Evolutionary conservation across 2,797 vertebrate genomes (phyloP).

Genomic region (Eupleurogrammus muticus): DNA sequence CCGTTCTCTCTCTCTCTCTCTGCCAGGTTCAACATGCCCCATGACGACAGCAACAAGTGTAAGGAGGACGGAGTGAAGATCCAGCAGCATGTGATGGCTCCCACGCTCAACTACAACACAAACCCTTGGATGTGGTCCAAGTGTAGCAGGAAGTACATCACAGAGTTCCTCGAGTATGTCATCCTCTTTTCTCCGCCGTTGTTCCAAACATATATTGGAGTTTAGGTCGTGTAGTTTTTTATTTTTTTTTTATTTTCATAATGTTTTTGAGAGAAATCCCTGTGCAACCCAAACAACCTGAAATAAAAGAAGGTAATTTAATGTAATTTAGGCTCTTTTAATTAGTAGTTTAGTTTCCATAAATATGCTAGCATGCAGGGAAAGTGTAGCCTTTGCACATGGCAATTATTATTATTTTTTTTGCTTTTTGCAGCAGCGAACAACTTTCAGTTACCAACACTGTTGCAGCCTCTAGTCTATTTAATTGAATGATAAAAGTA

Average conservation of each 20-base stretch:
- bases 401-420: not conserved
- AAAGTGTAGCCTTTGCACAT: not conserved
- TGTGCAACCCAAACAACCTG: not conserved
- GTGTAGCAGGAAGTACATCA: slow-evolving; percentile 99
- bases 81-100: slow-evolving; percentile 98
- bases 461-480: slow-evolving; percentile 15
- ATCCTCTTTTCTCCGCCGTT: slow-evolving; percentile 26
- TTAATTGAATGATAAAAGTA: slow-evolving; percentile 18
- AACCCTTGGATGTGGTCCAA: slow-evolving; percentile 99
- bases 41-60: slow-evolving; percentile 98
- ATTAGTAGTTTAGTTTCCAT: not conserved
- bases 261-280: slow-evolving; percentile 11
- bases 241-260: slow-evolving; percentile 13
- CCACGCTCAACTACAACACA: slow-evolving; percentile 96
- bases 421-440: not conserved
- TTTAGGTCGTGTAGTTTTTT: slow-evolving; percentile 16
- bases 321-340: slow-evolving; percentile 1
- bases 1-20: slow-evolving; percentile 27
- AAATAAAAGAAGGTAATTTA: not conserved
- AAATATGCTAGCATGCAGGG: not conserved
- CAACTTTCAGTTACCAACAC: slow-evolving; percentile 9
- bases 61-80: slow-evolving; percentile 95
- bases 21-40: slow-evolving; percentile 97
- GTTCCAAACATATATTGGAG: slow-evolving; percentile 30
- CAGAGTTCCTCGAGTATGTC: slow-evolving; percentile 98